phyloP scores from a whole-genome alignment of 2,113 vertebrate species.

The Donacobius atricapilla region DNA sequence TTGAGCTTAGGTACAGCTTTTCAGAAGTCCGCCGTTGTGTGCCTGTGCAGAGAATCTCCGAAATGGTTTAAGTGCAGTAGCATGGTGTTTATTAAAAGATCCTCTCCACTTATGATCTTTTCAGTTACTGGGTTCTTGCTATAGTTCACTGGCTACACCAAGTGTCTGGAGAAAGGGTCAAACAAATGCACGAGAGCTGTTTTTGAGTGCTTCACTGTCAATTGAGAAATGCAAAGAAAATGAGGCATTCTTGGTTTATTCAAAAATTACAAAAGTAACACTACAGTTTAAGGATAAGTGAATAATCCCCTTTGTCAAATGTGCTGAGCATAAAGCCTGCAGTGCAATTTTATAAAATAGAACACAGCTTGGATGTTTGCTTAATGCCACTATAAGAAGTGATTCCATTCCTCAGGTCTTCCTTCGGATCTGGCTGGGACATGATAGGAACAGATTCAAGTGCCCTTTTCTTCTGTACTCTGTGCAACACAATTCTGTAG shows the following conservation, averaged over 20 bases:
- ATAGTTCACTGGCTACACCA: not conserved
- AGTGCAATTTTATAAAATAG: constrained; percentile 82
- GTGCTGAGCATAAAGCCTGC: not conserved
- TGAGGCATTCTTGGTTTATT: constrained; percentile 70
- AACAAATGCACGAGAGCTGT: not conserved
- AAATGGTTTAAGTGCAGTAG: not conserved
- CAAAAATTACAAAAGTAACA: constrained; percentile 65
- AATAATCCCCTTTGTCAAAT: constrained; percentile 31
- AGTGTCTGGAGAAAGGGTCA: not conserved
- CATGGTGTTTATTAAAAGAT: not conserved
- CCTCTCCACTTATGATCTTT: not conserved
- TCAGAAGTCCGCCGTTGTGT: not conserved
- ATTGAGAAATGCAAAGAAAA: not conserved
- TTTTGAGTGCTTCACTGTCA: not conserved
- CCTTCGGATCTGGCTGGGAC: constrained; percentile 68
- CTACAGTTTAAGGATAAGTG: not conserved
- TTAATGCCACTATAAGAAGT: constrained; percentile 78
- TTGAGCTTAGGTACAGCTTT: not conserved
- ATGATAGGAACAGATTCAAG: constrained; percentile 78
- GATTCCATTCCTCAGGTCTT: constrained; percentile 77
- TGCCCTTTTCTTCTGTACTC: constrained; percentile 82
- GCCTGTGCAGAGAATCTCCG: not conserved
- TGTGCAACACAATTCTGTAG: constrained; percentile 90
- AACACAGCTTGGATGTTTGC: constrained; percentile 92
- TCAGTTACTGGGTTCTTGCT: not conserved